phyloP scores from a whole-genome alignment of 2,113 vertebrate species.

The Melanocharis versteri region DNA sequence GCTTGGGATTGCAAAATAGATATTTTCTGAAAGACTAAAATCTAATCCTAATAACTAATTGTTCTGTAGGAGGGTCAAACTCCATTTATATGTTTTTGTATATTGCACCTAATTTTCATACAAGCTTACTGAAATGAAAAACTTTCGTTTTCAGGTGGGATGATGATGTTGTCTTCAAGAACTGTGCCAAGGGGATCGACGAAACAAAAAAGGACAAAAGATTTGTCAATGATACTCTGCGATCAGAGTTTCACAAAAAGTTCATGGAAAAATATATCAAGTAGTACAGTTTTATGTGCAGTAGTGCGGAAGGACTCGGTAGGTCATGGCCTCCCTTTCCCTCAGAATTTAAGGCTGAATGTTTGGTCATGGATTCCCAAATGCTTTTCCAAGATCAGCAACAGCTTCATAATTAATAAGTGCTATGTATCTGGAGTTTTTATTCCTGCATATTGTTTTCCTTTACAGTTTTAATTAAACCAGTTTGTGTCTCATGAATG shows the following conservation, averaged over 20 bases:
- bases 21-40: background rate
- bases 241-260: constrained; percentile 88
- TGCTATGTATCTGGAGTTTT: background rate
- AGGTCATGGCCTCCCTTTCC: background rate
- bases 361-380: background rate
- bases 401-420: background rate
- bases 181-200: constrained; percentile 96
- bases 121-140: background rate
- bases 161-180: constrained; percentile 99
- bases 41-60: background rate
- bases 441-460: constrained; percentile 15
- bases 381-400: background rate
- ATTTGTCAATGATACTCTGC: constrained; percentile 94
- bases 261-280: constrained; percentile 99
- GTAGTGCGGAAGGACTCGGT: constrained; percentile 25
- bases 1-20: background rate
- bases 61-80: background rate
- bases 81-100: background rate
- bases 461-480: constrained; percentile 25
- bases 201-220: constrained; percentile 94
- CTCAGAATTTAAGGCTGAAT: background rate
- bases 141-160: constrained; percentile 84
- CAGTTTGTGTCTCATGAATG: background rate
- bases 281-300: constrained; percentile 75
- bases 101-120: background rate